Evolutionary conservation across 2,113 vertebrate genomes (phyloP).

Genomic region (Sylvilagus bachmani): DNA sequence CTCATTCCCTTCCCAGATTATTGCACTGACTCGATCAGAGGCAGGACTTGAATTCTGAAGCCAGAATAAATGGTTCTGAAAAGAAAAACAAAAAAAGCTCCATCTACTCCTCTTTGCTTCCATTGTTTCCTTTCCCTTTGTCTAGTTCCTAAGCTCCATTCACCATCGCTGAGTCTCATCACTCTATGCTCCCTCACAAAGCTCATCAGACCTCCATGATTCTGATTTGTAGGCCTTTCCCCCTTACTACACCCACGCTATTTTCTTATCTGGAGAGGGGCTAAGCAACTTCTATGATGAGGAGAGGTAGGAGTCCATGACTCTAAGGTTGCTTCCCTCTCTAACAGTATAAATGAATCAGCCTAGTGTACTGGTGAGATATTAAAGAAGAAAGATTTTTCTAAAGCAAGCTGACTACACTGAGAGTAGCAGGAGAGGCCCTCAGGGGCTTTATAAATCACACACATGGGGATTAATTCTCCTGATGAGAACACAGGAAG

Average conservation of each 20-base stretch:
- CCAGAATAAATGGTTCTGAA: constrained; percentile 95
- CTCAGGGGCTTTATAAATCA: neutral
- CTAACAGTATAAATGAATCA: neutral
- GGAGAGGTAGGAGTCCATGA: neutral
- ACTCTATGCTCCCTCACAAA: neutral
- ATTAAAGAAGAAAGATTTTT: neutral
- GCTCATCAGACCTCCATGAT: neutral
- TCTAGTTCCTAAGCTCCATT: too few relatives aligned
- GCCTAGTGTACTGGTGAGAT: neutral
- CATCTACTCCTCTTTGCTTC: neutral
- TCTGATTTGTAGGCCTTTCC: neutral
- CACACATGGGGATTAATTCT: neutral
- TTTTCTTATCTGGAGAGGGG: neutral
- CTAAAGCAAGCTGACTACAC: neutral
- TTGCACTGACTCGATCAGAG: constrained; percentile 96
- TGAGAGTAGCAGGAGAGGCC: rapidly evolving
- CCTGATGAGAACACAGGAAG: neutral
- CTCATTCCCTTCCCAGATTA: constrained; percentile 98
- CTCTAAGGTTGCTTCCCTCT: neutral
- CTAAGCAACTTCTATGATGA: neutral
- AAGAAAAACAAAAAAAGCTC: constrained; percentile 48
- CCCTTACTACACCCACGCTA: neutral
- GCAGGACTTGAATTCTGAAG: constrained; percentile 97
- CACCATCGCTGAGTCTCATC: neutral
- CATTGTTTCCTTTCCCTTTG: neutral